Evolutionary conservation across 2,888 invertebrate species (phyloP).

Genomic region (Pseudanteris insignis): DNA sequence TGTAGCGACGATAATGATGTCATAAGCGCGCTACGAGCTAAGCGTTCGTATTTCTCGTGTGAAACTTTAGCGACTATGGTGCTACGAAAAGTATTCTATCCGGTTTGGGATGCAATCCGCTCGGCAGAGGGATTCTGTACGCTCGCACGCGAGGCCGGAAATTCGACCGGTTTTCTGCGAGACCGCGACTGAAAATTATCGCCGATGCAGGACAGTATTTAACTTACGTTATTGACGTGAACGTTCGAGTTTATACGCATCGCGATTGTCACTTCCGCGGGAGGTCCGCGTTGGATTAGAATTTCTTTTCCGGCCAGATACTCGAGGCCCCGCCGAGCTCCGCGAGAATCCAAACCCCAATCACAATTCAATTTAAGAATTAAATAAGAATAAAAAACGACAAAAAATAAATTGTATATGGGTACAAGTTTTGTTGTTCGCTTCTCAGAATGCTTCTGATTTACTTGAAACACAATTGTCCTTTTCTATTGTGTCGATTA

Average conservation of each 20-base stretch:
- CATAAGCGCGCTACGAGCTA: slow-evolving; percentile 2
- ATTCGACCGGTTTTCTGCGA: slow-evolving; percentile 32
- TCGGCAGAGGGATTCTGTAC: slow-evolving; percentile 29
- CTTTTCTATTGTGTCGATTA: too few relatives aligned
- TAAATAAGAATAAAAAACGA: too few relatives aligned
- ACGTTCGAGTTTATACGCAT: slow-evolving; percentile 3
- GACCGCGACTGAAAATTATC: slow-evolving; percentile 13
- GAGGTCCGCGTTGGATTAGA: slow-evolving; percentile 11
- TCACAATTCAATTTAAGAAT: too few relatives aligned
- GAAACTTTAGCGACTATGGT: slow-evolving; percentile 11
- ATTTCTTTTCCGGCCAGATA: too few relatives aligned
- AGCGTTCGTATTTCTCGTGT: slow-evolving; percentile 18
- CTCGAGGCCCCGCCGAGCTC: too few relatives aligned
- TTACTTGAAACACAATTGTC: too few relatives aligned
- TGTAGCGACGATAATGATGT: slow-evolving; percentile 7
- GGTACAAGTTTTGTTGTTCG: too few relatives aligned
- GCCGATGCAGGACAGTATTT: slow-evolving; percentile 21
- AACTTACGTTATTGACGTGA: slow-evolving; percentile 12
- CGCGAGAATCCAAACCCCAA: too few relatives aligned
- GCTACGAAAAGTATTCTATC: slow-evolving; percentile 28
- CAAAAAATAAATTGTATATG: too few relatives aligned
- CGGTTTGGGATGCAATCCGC: slow-evolving; percentile 22
- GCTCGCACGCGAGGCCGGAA: slow-evolving; percentile 23
- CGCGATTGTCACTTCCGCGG: slow-evolving; percentile 1
- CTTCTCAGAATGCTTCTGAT: too few relatives aligned